Conservation (phyloP, 2,113 vertebrate genomes). For the Asarcornis scutulata region DNA sequence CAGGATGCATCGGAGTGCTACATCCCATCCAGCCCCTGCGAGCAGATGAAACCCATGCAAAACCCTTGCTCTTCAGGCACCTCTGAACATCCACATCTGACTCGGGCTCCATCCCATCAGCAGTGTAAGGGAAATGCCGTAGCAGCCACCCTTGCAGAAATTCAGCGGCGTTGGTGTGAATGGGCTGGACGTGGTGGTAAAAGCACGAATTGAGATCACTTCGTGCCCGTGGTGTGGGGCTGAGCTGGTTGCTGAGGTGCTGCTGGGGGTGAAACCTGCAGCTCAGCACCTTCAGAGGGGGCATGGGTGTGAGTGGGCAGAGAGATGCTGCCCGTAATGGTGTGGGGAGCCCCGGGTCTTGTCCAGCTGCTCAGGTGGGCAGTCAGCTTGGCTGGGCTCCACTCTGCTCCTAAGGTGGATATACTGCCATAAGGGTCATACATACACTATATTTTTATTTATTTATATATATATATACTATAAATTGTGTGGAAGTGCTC, state of each 20-base stretch:
- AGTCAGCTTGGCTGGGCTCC: not conserved
- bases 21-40: not conserved
- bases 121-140: not conserved
- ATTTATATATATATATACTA: too few relatives aligned
- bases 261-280: rapidly evolving
- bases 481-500: not conserved
- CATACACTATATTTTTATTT: too few relatives aligned
- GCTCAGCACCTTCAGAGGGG: rapidly evolving
- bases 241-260: not conserved
- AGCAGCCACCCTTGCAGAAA: not conserved
- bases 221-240: too few relatives aligned
- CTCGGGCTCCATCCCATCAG: not conserved
- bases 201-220: not conserved
- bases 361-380: rapidly evolving
- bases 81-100: not conserved
- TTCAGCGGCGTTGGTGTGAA: too few relatives aligned
- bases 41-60: too few relatives aligned
- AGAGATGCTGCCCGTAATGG: rapidly evolving
- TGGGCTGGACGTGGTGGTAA: too few relatives aligned
- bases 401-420: not conserved
- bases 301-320: not conserved
- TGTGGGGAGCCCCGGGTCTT: not conserved
- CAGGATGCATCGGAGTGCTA: not conserved
- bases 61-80: not conserved
- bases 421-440: not conserved